Percentiles rank a stretch among this genome's conserved stretches.
phyloP scores from a whole-genome alignment of 2,113 vertebrate species.

The Capra hircus region DNA sequence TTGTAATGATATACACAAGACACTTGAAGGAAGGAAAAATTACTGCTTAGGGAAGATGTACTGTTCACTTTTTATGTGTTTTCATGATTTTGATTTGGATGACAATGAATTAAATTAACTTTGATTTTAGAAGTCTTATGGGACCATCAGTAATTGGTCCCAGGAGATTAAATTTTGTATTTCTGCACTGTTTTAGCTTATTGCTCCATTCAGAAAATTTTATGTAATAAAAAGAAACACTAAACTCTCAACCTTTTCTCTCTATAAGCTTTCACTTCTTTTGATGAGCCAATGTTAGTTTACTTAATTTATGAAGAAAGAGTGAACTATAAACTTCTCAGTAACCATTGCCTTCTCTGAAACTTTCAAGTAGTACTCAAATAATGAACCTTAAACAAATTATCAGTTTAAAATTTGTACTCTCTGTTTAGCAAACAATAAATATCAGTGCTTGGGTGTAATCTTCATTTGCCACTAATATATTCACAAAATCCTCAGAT shows the following conservation, averaged over 20 bases:
- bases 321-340: not conserved
- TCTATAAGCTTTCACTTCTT: not conserved
- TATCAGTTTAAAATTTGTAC: not conserved
- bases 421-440: not conserved
- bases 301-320: not conserved
- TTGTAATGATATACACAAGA: not conserved
- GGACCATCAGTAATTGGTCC: not conserved
- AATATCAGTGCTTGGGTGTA: not conserved
- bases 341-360: not conserved
- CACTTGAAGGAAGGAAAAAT: not conserved
- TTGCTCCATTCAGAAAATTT: slow-evolving; percentile 10
- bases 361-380: not conserved
- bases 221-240: not conserved
- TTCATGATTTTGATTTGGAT: slow-evolving; percentile 34
- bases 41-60: not conserved
- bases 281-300: not conserved
- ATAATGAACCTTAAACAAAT: not conserved
- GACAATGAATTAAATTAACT: slow-evolving; percentile 36
- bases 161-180: slow-evolving; percentile 16
- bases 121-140: not conserved
- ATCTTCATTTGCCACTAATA: not conserved
- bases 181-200: not conserved
- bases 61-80: slow-evolving; percentile 13
- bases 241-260: not conserved
- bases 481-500: not conserved